Evolutionary conservation across 1,140 invertebrate species (phyloP).

Genomic region (Ylistrum balloti): DNA sequence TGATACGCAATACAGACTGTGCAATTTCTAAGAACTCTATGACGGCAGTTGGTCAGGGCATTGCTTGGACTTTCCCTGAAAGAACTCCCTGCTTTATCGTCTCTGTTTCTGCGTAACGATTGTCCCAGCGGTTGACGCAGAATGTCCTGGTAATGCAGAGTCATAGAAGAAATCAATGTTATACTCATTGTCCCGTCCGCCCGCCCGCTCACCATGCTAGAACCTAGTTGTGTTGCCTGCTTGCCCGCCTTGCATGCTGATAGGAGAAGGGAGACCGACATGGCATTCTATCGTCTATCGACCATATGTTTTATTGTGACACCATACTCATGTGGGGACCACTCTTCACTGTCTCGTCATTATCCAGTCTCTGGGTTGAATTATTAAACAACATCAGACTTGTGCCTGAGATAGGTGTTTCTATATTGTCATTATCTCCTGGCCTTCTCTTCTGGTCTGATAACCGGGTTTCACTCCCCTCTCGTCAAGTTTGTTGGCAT

Average conservation of each 20-base stretch:
- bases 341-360: constrained; percentile 23
- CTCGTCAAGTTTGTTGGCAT: too few relatives aligned
- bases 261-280: neutral
- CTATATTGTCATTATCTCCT: neutral
- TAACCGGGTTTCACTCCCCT: too few relatives aligned
- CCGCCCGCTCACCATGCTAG: neutral
- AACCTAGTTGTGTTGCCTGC: constrained; percentile 22
- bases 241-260: neutral
- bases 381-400: neutral
- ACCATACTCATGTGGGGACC: neutral
- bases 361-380: neutral
- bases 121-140: neutral
- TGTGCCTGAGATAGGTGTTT: neutral
- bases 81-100: neutral
- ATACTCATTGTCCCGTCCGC: neutral
- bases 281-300: neutral
- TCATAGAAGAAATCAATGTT: constrained; percentile 11
- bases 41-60: neutral
- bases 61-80: neutral
- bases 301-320: constrained; percentile 39
- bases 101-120: neutral
- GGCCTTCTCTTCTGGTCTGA: too few relatives aligned
- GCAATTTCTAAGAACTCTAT: neutral
- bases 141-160: constrained; percentile 8
- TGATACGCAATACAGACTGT: neutral